Conservation (phyloP, 2,888 invertebrate species). For the Hermaeophaga mercurialis region DNA sequence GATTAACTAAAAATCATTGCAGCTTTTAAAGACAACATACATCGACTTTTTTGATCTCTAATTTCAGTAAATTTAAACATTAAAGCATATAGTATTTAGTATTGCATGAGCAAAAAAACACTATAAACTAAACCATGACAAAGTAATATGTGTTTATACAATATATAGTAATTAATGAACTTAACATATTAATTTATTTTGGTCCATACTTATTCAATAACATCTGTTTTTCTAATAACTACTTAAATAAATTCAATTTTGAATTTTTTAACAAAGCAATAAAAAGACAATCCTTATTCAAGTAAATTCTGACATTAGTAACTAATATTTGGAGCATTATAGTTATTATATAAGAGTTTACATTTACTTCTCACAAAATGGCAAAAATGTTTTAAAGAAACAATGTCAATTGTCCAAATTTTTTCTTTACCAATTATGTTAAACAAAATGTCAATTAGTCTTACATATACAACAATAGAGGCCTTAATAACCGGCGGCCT, state of each 20-base stretch:
- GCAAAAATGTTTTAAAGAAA: too few species aligned
- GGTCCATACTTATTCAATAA: neutral
- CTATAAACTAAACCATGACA: neutral
- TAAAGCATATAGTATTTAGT: neutral
- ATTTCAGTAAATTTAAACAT: neutral
- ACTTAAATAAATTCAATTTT: neutral
- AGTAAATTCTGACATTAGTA: too few species aligned
- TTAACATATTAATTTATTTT: neutral
- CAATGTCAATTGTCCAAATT: too few species aligned
- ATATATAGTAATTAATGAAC: neutral
- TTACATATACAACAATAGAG: neutral
- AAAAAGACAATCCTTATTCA: neutral
- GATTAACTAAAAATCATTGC: neutral
- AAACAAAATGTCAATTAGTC: neutral
- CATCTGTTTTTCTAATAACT: neutral
- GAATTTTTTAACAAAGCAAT: neutral
- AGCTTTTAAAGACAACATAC: neutral
- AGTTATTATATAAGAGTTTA: too few species aligned
- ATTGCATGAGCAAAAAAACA: neutral
- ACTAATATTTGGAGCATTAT: too few species aligned
- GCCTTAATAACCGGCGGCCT: too few species aligned
- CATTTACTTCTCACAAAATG: neutral
- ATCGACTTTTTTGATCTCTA: neutral
- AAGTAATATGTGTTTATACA: constrained; percentile 2
- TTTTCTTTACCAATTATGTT: neutral